Evolutionary conservation across 2,113 vertebrate species (phyloP), one percentile per base, ranked within the genome.

Genomic region (Columba livia): DNA sequence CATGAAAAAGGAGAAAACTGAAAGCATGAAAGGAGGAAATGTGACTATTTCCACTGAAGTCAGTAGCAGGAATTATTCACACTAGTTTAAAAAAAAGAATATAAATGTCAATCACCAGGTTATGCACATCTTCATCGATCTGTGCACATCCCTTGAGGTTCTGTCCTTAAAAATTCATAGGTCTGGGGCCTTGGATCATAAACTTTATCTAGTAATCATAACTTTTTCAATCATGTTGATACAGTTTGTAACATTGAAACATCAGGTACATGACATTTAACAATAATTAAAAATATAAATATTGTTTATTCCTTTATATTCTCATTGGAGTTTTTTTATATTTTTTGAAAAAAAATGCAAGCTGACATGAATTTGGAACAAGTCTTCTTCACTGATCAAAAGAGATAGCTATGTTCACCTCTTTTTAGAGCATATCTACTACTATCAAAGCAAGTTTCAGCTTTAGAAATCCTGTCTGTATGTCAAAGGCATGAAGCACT

Each of bases 41-140:
- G 53, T 81, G 77, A 96, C 85, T 96, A 56, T 79, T 93, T 89
- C 25, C 50, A 94, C 61, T 92, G 96, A 96, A 96, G 83, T 92
- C 62, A 66, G 65, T 89, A 75, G 70, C 10, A 77, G 66, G 66
- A 90, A 74, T 94, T 90, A 95, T 84, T 84, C 70, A 88, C 81
- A 69, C 48, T 88, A 79, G 75, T 72, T 88, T 5, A 86, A 86
- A 95, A 93, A 50, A 24, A 50, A 64, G 34, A 81, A 44, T 20
- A 40, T 72, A 93, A 93, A 90, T 93, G 92, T 75, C 92, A 94
- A 72, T 96, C 93, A 94, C 44, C 57, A 69, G 53, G 86, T 92
- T 94, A 94, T 65, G 44, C 58, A 81, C 42, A 64, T 40, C 56
- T 88, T 79, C 88, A 96, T 91, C 9, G 26, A 96, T 90, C 79